phyloP scores from a whole-genome alignment of 2,888 invertebrate species.

The Tachina lurida region DNA sequence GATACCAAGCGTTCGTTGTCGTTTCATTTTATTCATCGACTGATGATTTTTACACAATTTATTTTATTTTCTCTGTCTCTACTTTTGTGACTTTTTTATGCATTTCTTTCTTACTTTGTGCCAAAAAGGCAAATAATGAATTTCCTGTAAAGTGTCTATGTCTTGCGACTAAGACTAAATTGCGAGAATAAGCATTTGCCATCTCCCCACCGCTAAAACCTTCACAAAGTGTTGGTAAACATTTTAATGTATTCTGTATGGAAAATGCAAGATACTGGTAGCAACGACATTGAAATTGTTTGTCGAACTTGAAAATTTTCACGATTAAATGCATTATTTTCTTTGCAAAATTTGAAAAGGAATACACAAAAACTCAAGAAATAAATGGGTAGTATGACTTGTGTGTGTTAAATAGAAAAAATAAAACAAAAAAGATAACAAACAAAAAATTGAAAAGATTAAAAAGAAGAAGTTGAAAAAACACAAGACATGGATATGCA shows the following conservation, averaged over 20 bases:
- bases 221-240: not conserved
- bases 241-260: constrained; percentile 59
- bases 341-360: constrained; percentile 59
- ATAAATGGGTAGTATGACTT: not conserved
- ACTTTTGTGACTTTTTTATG: constrained; percentile 5
- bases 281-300: constrained; percentile 81
- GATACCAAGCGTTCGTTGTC: constrained; percentile 51
- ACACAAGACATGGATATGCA: constrained; percentile 79
- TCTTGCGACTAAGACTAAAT: constrained; percentile 49
- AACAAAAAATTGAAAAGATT: constrained; percentile 3
- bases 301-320: constrained; percentile 82
- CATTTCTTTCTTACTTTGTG: constrained; percentile 39
- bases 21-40: constrained; percentile 43
- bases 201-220: no score
- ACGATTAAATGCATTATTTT: constrained; percentile 82
- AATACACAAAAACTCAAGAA: constrained; percentile 7
- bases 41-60: constrained; percentile 44
- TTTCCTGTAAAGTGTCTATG: constrained; percentile 55
- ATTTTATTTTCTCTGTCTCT: constrained; percentile 1
- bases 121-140: constrained; percentile 70
- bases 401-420: not conserved
- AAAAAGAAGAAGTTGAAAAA: constrained; percentile 20
- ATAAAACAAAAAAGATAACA: no score
- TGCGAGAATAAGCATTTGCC: constrained; percentile 41
- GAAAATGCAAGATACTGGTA: constrained; percentile 72